Base-by-base conservation (phyloP, 2,797 vertebrate species). In the Poeciliopsis paucimaculata region DNA sequence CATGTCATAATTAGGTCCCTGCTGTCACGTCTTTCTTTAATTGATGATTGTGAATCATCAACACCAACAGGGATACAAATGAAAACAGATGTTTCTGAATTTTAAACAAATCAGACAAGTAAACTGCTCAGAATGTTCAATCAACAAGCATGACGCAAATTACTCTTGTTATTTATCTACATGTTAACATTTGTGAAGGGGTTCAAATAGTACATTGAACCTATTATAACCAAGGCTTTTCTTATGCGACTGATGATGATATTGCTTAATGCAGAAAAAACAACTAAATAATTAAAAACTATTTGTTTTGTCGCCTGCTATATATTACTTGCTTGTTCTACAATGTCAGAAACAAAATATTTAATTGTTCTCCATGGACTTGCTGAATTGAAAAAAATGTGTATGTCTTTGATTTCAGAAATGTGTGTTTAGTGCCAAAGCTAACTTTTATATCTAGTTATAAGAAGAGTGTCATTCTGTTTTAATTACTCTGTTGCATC, bases 21-120 rank as follows among this genome's bases (percentile, higher is more conserved):
- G 80, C 79, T 87, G 81, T 70, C 41, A 31, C 82, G 68, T 78
- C 78, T 47, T 60, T 53, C 64, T 77, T 85, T 86, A 88, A 89
- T 89, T 64, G 86, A 80, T 66, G 74, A 89, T 84, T 87, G 73
- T 81, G 76, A 88, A 83, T 87, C 85, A 90, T 91, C 86, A 90
- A 71, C 80, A 86, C 82, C 77, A 83, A 82, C 79, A 79, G 3
- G 15, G 75, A 81, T 68, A 73, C 79, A 72, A 90, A 82, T 84
- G 73, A 85, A 87, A 89, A 77, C 84, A 89, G 85, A 85, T 91
- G 87, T 89, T 89, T 84, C 72, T 80, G 64, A 85, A 83, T 87
- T 71, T 78, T 79, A 82, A 86, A 86, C 86, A 71, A 82, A 77
- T 84, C 39, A 4, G 36, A 36, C 11, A 5, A 12, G 16, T 28